Base-by-base conservation (phyloP, 2,888 invertebrate genomes). In the Molanna angustata region DNA sequence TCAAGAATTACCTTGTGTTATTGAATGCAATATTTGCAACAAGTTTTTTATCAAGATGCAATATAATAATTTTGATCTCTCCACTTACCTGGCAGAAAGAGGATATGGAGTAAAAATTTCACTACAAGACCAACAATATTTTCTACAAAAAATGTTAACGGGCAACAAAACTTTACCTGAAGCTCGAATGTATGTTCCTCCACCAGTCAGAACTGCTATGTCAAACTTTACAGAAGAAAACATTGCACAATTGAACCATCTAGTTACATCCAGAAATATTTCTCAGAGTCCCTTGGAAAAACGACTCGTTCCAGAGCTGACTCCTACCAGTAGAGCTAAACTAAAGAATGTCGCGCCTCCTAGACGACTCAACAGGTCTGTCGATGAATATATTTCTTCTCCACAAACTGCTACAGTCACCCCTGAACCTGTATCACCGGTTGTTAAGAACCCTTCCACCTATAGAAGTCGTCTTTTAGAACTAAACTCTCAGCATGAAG, bases 401-500 rank as follows among this genome's bases (percentile, higher is more conserved):
- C 19, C 19, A 33, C 4, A 13, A 18, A 17, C 46, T 20, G 21
- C 43, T 7, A 13, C 68, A 66, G 33, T 13, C 1, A 21, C 42
- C 16, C 41, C 48, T 11, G 27, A 46, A 11, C 41, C 41, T 11
- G 17, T 16, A 14, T n/a, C 46, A 20, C 17, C 40, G 9, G 16
- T 17, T 3, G 27, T 14, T 17, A 32, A 13, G 4, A 52, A 48
- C 31, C 56, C 56, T 11, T 61, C 66, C 37, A 78, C 80, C 2
- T 83, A 79, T 59, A 82, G 81, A 62, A 78, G 78, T 52, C 69
- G 70, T 58, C 61, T 72, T 6, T 62, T 77, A 11, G 76, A 76
- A 65, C 64, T 67, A 1, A 70, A 72, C 45, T 77, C 79, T 0
- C 77, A 78, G 57, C 84, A 89, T 62, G 78, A 82, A 61, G 86